Percentiles rank a stretch among this genome's conserved stretches.
Conservation (phyloP, 2,888 invertebrate species). For the Aquatica leii region DNA sequence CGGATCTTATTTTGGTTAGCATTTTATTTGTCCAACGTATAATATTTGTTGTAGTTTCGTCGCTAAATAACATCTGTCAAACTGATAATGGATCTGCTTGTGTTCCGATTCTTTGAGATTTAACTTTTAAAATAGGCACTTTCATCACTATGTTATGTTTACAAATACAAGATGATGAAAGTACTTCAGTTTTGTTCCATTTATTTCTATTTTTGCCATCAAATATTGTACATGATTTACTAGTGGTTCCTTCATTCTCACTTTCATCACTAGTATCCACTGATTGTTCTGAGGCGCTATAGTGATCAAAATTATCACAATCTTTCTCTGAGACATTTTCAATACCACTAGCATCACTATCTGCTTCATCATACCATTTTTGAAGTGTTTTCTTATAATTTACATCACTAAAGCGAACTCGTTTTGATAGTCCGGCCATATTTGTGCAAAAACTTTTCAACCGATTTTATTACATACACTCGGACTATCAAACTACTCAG, state of each 20-base stretch:
- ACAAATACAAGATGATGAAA: not conserved
- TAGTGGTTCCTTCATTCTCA: conserved; percentile 1
- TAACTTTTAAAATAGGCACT: conserved; percentile 3
- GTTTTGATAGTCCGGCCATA: conserved; percentile 5
- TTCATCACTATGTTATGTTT: conserved; percentile 1
- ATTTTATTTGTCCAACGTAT: not conserved
- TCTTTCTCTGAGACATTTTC: not conserved
- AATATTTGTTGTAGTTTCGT: not conserved
- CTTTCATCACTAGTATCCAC: too few relatives aligned
- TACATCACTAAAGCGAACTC: not conserved
- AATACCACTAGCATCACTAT: conserved; percentile 9
- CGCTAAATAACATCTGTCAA: conserved; percentile 7
- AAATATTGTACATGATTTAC: not conserved
- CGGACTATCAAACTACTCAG: not conserved
- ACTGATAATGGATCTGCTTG: conserved; percentile 10
- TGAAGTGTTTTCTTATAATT: conserved; percentile 3
- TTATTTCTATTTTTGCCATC: not conserved
- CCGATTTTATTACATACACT: conserved; percentile 1
- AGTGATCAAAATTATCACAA: not conserved
- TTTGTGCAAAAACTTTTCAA: conserved; percentile 1
- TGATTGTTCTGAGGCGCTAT: not conserved
- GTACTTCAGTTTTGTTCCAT: conserved; percentile 10
- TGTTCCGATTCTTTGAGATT: conserved; percentile 4
- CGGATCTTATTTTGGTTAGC: not conserved
- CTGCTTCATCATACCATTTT: conserved; percentile 1